Base-by-base conservation (phyloP, 2,888 invertebrate genomes). In the Troides aeacus region DNA sequence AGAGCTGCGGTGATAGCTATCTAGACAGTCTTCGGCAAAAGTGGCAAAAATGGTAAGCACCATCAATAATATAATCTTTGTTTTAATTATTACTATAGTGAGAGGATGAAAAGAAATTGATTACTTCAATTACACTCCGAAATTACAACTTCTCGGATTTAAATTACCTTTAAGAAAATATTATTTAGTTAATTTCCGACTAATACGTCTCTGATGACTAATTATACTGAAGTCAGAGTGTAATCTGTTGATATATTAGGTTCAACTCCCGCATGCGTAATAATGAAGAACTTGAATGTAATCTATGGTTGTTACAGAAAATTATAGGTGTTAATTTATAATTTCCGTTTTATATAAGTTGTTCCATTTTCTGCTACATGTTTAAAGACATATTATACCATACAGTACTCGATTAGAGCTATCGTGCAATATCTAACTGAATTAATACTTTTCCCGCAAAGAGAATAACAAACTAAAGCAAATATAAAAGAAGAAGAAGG, bases 221-320 rank as follows among this genome's bases (percentile, higher is more conserved):
- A 66, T 66, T 61, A 53, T 3, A 39, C 23, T 17, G 23, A 53
- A 53, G 24, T 30, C 60, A 56, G 64, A 57, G 53, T 61, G 21
- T 39, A 66, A 66, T 66, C 53, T 61, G 53, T 23, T 66, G 60
- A 66, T 66, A 36, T 66, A 63, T 63, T 63, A 61, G n/a, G 15
- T 17, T 53, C 53, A 53, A 61, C 30, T 61, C 66, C 66, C 66
- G n/a, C 17, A 56, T 21, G 66, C 60, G 36, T 56, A 36, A 59
- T 66, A 60, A 60, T 66, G 46, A 60, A 60, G n/a, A 60, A 66
- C 50, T 66, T 50, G 46, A 46, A 58, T 23, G 12, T 58, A 58
- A 58, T 58, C 57, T 24, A 21, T 56, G 18, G 57, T 58, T 15
- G 15, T 64, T 64, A 57, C 18, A 64, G 30, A 58, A 58, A 58